Evolutionary conservation across 2,888 invertebrate species (phyloP), one percentile per base, ranked within the genome.

Genomic region (Entomobrya multifasciata): DNA sequence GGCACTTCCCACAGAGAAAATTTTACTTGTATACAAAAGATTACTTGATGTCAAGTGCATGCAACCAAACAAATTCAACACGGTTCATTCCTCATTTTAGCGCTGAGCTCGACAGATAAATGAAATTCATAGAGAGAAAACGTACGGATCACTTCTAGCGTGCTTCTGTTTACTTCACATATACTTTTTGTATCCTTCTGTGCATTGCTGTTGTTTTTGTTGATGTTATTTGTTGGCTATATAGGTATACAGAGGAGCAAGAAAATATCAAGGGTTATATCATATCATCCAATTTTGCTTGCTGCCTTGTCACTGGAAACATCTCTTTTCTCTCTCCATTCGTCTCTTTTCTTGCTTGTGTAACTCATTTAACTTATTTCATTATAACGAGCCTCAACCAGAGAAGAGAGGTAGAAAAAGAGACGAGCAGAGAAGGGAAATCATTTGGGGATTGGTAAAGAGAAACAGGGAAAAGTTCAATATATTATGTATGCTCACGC

Each of bases 31-130:
- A 13, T 74, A 76, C 62, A 47, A 30, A 74, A 83, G 74, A 74
- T 83, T 74, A 83, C 49, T 83, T 83, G 74, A 83, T 83, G 82
- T 83, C 82, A 83, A 83, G 82, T 83, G 74, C 82, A 83, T 55
- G 55, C 82, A 74, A 60, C 47, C 72, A 82, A 60, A 81, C 81
- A 72, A 62, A 77, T n/a, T 65, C 57, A 41, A 41, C 67, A 70
- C 55, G 36, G 70, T 70, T 83, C 52, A 76, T 65, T 52, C 81
- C 72, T 81, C 57, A 25, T 57, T 81, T 49, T 76, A 62, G 25
- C 30, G 60, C 52, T 60, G 74, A 83, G 82, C 47, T 0, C 62
- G 65, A 81, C 72, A 83, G 65, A 65, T 60, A 65, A 83, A 83
- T 76, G 76, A 83, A 81, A 76, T 76, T 76, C 76, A 76, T 83